phyloP scores from a whole-genome alignment of 2,113 vertebrate genomes.

The Macroglossus sobrinus region DNA sequence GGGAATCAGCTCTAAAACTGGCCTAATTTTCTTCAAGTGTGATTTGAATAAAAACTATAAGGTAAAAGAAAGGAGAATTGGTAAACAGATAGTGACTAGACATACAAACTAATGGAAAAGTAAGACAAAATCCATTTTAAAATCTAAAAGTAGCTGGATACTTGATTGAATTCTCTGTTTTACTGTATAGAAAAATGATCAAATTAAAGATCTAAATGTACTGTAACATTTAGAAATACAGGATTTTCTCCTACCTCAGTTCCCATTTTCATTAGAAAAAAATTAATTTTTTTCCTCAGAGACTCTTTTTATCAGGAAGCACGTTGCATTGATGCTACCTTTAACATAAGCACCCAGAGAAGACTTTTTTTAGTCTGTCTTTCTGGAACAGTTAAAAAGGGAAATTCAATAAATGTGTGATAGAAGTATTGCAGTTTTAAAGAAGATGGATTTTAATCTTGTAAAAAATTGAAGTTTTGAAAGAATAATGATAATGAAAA shows the following conservation, averaged over 20 bases:
- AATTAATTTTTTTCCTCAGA: not conserved
- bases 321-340: not conserved
- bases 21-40: not conserved
- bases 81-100: not conserved
- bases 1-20: not conserved
- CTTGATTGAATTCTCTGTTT: conserved; percentile 11
- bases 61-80: not conserved
- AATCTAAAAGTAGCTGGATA: not conserved
- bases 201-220: not conserved
- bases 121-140: conserved; percentile 4
- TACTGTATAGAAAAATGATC: not conserved
- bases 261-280: not conserved
- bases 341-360: not conserved
- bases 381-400: not conserved
- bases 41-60: conserved; percentile 1
- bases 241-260: not conserved
- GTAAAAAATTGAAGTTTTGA: not conserved
- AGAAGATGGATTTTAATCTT: not conserved
- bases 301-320: not conserved
- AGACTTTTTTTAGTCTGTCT: not conserved
- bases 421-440: not conserved
- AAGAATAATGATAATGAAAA: not conserved
- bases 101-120: not conserved
- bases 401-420: not conserved
- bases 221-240: not conserved